A percentile compares a stretch with the other conserved stretches of the same genome.
These are phyloP conservation scores for Cotesia glomerata DNA, from an alignment of 1,140 invertebrate species.

Conservation along the genomic window DNA sequence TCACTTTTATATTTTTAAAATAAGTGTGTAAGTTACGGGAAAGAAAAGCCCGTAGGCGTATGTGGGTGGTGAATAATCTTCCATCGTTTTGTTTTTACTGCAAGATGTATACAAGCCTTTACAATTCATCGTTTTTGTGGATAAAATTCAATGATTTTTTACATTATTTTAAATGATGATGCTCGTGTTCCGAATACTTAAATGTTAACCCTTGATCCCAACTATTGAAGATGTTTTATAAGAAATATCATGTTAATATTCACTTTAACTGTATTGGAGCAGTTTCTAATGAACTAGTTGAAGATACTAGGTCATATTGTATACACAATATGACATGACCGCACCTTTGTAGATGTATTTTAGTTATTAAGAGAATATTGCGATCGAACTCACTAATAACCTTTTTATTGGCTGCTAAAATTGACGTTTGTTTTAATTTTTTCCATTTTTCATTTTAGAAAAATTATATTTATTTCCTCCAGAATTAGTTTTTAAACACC, in stretches of 20 bases:
- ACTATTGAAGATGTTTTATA: background rate
- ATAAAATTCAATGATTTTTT: background rate
- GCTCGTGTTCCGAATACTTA: too few species aligned
- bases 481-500: too few species aligned
- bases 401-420: background rate
- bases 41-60: background rate
- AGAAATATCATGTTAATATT: background rate
- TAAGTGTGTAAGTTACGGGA: background rate
- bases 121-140: background rate
- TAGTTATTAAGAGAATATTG: background rate
- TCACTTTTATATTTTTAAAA: constrained; percentile 13
- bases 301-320: background rate
- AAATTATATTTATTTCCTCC: too few species aligned
- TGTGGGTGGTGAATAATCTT: background rate
- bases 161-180: background rate
- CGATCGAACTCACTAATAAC: background rate
- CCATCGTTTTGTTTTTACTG: too few species aligned
- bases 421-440: background rate
- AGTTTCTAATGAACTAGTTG: background rate
- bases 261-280: too few species aligned
- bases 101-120: too few species aligned
- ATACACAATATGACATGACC: background rate
- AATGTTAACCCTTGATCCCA: too few species aligned
- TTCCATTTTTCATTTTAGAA: background rate
- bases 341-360: background rate